phyloP scores from a whole-genome alignment of 2,797 vertebrate species.

The Babyrousa celebensis region DNA sequence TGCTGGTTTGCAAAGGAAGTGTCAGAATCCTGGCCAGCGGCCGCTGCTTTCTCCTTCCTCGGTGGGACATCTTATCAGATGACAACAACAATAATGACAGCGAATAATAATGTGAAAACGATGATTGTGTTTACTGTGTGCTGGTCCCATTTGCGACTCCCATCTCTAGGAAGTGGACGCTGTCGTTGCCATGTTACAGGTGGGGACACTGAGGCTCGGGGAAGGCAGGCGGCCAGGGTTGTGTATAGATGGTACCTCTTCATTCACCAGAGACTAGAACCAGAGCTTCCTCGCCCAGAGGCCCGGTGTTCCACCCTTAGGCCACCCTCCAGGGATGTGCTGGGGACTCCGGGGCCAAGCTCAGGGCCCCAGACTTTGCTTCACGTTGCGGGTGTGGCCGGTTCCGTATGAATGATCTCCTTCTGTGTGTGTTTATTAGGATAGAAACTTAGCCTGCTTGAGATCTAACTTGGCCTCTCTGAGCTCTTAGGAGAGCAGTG shows the following conservation, averaged over 20 bases:
- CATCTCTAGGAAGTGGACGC: neutral
- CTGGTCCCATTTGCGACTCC: neutral
- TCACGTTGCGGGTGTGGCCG: neutral
- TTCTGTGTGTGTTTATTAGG: neutral
- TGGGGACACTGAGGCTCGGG: neutral
- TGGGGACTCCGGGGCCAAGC: neutral
- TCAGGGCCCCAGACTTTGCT: neutral
- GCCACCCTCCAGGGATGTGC: neutral
- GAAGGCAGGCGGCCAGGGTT: neutral
- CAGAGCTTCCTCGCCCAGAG: rapidly evolving
- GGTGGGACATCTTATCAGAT: rapidly evolving
- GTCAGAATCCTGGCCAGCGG: rapidly evolving
- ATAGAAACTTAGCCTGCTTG: neutral
- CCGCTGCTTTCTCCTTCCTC: rapidly evolving
- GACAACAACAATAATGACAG: rapidly evolving
- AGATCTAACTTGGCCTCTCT: neutral
- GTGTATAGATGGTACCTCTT: rapidly evolving
- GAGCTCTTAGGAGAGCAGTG: neutral
- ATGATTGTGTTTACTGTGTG: rapidly evolving
- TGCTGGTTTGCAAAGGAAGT: neutral
- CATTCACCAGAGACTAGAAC: neutral
- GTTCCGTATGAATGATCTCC: neutral
- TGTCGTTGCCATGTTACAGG: neutral
- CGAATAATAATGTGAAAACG: rapidly evolving
- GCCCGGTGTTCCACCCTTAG: rapidly evolving